Percentiles rank a stretch among this genome's conserved stretches.
These are phyloP conservation scores for Neoseiulus cucumeris DNA, from an alignment of 1,140 invertebrate species.

Conservation along the genomic window DNA sequence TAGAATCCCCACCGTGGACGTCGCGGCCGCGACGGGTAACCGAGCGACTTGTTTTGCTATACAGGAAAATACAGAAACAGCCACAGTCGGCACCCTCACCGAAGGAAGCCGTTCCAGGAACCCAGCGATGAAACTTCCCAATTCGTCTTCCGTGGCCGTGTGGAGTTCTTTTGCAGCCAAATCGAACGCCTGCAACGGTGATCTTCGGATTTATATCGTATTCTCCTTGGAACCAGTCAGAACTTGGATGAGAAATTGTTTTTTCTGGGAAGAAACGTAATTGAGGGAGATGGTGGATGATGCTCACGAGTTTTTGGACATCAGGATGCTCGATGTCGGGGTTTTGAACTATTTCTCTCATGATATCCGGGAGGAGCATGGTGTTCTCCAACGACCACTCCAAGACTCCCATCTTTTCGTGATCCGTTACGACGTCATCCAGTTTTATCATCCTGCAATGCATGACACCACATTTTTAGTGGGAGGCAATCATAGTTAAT, in stretches of 20 bases:
- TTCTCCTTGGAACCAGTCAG: background rate
- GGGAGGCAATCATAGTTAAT: too few relatives aligned
- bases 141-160: background rate
- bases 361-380: background rate
- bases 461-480: too few relatives aligned
- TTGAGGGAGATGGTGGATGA: background rate
- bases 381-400: background rate
- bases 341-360: background rate
- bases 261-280: background rate
- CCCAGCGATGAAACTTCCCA: background rate
- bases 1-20: background rate
- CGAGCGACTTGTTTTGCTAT: background rate
- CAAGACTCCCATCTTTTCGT: background rate
- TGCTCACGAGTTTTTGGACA: background rate
- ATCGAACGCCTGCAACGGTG: background rate
- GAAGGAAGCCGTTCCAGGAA: background rate
- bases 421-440: background rate
- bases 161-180: background rate
- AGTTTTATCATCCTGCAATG: too few relatives aligned
- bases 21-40: background rate
- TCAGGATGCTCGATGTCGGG: background rate
- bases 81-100: background rate
- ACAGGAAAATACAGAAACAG: background rate
- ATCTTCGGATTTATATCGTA: too few relatives aligned
- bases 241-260: background rate